A percentile compares a stretch with the other conserved stretches of the same genome.
Evolutionary conservation across 2,113 vertebrate species (phyloP).

Genomic region (Alaudala cheleensis): DNA sequence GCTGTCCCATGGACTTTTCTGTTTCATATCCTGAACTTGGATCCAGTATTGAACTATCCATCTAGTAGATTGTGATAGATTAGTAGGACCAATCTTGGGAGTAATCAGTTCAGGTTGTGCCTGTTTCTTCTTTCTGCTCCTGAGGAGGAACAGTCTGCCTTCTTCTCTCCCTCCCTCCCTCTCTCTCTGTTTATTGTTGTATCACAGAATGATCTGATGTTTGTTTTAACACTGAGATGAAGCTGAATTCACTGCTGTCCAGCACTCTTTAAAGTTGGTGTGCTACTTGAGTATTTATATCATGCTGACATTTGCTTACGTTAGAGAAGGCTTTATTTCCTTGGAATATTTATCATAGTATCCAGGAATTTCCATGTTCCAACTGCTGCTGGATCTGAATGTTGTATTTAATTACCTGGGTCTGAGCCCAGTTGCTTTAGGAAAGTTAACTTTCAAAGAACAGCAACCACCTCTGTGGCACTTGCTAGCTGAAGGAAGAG

Average conservation of each 20-base stretch:
- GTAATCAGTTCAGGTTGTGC: neutral
- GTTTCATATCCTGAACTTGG: neutral
- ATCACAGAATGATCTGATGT: slow-evolving; percentile 36
- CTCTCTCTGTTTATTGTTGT: slow-evolving; percentile 42
- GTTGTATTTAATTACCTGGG: slow-evolving; percentile 22
- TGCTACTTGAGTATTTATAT: slow-evolving; percentile 59
- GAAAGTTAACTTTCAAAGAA: slow-evolving; percentile 8
- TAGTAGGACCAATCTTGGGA: neutral
- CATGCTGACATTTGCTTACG: slow-evolving; percentile 31
- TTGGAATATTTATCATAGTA: slow-evolving; percentile 45
- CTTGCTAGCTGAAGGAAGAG: neutral
- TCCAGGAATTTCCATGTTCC: slow-evolving; percentile 29
- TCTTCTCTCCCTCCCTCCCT: neutral
- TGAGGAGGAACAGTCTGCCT: neutral
- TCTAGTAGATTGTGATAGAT: neutral
- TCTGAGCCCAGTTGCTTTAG: slow-evolving; percentile 6
- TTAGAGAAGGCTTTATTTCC: slow-evolving; percentile 58
- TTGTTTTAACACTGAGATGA: slow-evolving; percentile 61
- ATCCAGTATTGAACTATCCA: neutral
- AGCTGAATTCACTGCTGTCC: slow-evolving; percentile 36
- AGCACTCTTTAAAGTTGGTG: slow-evolving; percentile 15
- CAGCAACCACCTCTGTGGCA: neutral
- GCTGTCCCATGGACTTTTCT: neutral
- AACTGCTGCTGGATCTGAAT: slow-evolving; percentile 15
- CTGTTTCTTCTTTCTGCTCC: neutral